Evolutionary conservation across 1,140 invertebrate species (phyloP).

Genomic region (Drosophila ananassae): DNA sequence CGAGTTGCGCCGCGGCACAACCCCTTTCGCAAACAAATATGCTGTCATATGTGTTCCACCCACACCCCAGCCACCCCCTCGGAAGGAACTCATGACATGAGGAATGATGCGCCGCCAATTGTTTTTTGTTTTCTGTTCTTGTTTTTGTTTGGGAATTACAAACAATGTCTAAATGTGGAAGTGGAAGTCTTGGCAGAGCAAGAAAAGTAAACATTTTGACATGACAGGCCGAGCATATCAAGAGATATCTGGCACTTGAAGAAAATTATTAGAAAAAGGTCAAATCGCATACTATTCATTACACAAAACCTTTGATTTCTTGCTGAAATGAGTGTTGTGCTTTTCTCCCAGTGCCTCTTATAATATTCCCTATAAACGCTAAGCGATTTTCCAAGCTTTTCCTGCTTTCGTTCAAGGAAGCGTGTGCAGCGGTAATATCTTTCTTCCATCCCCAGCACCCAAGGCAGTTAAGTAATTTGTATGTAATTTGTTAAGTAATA

Average conservation of each 20-base stretch:
- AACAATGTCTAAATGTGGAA: conserved; percentile 66
- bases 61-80: not conserved
- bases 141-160: conserved; percentile 59
- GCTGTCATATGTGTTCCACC: conserved; percentile 66
- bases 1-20: not conserved
- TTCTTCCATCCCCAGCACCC: not conserved
- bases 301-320: too few species aligned
- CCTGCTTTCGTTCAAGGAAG: conserved; percentile 38
- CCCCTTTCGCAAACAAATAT: conserved; percentile 58
- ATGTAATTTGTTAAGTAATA: conserved; percentile 83
- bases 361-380: conserved; percentile 61
- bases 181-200: conserved; percentile 14
- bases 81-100: conserved; percentile 36
- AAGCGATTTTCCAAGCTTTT: conserved; percentile 56
- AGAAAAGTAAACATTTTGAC: conserved; percentile 58
- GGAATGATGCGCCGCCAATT: conserved; percentile 73
- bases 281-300: not conserved
- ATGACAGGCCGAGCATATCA: conserved; percentile 42
- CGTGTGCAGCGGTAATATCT: not conserved
- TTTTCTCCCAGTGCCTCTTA: not conserved
- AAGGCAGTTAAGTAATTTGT: conserved; percentile 75
- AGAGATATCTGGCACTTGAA: conserved; percentile 11
- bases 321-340: too few species aligned
- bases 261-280: not conserved
- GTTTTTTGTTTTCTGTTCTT: conserved; percentile 63